Percentiles rank a stretch among this genome's conserved stretches.
Evolutionary conservation across 2,888 invertebrate genomes (phyloP).

Genomic region (Drosophila helvetica): DNA sequence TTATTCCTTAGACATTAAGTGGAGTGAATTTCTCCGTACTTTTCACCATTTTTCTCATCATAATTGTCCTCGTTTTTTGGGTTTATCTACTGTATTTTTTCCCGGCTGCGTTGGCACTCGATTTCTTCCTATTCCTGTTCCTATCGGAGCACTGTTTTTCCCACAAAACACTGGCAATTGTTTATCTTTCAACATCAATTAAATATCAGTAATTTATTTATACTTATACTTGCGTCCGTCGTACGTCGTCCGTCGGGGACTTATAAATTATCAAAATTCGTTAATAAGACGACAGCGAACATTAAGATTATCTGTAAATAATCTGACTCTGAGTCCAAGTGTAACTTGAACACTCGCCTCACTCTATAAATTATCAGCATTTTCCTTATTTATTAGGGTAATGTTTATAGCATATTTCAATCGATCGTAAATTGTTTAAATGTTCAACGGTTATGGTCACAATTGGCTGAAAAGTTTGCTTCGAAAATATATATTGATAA

Average conservation of each 20-base stretch:
- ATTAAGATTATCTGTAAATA: conserved; percentile 66
- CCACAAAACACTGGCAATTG: background rate
- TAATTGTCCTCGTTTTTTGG: too few relatives aligned
- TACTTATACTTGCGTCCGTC: conserved; percentile 42
- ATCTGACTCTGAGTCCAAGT: conserved; percentile 45
- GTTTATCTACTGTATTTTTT: too few relatives aligned
- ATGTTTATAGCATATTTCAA: conserved; percentile 4
- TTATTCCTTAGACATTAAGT: too few relatives aligned
- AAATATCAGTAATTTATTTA: conserved; percentile 54
- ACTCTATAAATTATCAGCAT: conserved; percentile 48
- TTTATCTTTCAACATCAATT: conserved; percentile 48
- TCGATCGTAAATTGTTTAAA: conserved; percentile 25
- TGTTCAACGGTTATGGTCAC: conserved; percentile 50
- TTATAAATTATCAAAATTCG: conserved; percentile 62
- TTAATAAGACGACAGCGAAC: conserved; percentile 50
- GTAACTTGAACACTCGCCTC: conserved; percentile 25
- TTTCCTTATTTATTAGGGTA: conserved; percentile 8
- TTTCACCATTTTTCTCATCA: too few relatives aligned
- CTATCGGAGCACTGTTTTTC: background rate
- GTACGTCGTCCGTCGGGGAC: conserved; percentile 38
- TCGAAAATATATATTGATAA: conserved; percentile 26
- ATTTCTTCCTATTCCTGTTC: too few relatives aligned
- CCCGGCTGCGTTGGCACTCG: too few relatives aligned
- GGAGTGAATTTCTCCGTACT: too few relatives aligned
- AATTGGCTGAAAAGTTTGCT: conserved; percentile 51